A percentile compares a stretch with the other conserved stretches of the same genome.
These are phyloP conservation scores for Bufo gargarizans DNA, from an alignment of 2,113 vertebrate genomes.

Conservation along the genomic window DNA sequence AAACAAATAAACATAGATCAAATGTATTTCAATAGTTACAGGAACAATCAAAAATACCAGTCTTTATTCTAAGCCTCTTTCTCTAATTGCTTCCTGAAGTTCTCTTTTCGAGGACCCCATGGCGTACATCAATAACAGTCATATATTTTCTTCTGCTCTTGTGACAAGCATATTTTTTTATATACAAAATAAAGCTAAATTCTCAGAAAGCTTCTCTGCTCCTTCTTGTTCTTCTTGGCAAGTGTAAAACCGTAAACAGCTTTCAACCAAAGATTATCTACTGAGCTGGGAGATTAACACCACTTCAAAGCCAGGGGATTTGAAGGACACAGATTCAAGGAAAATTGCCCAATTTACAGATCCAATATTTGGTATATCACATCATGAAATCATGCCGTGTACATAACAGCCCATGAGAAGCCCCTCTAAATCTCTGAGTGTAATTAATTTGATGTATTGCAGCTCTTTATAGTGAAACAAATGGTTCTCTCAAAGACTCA, in stretches of 20 bases:
- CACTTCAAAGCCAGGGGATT: conserved; percentile 33
- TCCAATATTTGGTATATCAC: conserved; percentile 35
- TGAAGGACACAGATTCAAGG: conserved; percentile 41
- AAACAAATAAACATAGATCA: neutral
- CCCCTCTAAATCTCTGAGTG: neutral
- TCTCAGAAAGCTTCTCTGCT: neutral
- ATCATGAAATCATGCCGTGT: conserved; percentile 7
- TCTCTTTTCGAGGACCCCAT: neutral
- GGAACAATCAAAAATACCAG: neutral
- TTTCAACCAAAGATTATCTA: conserved; percentile 33
- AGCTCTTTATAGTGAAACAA: conserved; percentile 28
- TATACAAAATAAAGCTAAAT: conserved; percentile 19
- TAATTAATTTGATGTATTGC: conserved; percentile 19
- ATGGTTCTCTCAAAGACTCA: neutral
- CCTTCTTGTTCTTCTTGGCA: conserved; percentile 2
- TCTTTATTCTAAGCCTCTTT: neutral
- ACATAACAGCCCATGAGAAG: conserved; percentile 23
- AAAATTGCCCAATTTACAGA: conserved; percentile 45
- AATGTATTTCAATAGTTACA: neutral
- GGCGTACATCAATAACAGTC: neutral
- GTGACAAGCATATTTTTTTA: neutral
- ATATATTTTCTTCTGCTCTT: neutral
- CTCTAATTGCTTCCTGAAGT: neutral
- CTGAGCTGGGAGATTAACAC: conserved; percentile 47
- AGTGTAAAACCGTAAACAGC: neutral